Evolutionary conservation across 2,113 vertebrate genomes (phyloP).

Genomic region (Micronisus gabar): DNA sequence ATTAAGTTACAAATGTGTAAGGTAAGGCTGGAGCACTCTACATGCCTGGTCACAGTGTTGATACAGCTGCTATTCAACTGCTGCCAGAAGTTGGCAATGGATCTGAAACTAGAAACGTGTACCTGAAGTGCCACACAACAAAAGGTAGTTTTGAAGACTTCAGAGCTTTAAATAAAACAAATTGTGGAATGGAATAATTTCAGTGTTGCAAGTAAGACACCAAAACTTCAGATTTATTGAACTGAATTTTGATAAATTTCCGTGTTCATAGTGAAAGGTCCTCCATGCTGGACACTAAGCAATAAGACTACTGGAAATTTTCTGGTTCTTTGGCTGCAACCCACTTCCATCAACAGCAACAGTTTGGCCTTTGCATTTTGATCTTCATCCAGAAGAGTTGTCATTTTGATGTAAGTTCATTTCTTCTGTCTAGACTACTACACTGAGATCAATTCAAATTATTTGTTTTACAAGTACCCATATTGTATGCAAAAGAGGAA

Average conservation of each 20-base stretch:
- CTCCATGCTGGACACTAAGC: conserved; percentile 30
- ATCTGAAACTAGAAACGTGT: conserved; percentile 47
- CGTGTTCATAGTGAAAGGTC: not conserved
- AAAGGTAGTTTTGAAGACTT: conserved; percentile 37
- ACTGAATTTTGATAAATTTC: not conserved
- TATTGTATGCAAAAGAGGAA: conserved; percentile 65
- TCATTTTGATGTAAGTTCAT: conserved; percentile 39
- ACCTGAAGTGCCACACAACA: conserved; percentile 40
- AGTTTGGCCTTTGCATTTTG: not conserved
- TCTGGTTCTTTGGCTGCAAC: conserved; percentile 52
- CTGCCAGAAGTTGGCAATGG: conserved; percentile 45
- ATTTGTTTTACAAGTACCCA: conserved; percentile 60
- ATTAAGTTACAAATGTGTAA: conserved; percentile 91
- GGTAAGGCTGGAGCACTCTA: conserved; percentile 90
- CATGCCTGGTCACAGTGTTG: conserved; percentile 77
- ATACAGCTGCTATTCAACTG: conserved; percentile 61
- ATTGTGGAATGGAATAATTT: conserved; percentile 14
- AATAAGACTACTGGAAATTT: not conserved
- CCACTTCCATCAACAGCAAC: conserved; percentile 4
- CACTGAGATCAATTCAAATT: conserved; percentile 35
- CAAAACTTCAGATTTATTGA: conserved; percentile 27
- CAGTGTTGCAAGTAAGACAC: conserved; percentile 57
- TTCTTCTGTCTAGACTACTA: conserved; percentile 52
- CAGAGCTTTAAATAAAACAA: conserved; percentile 48
- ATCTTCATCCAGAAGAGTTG: conserved; percentile 34